phyloP scores from a whole-genome alignment of 1,140 invertebrate genomes.

The Helicorthomorpha holstii region DNA sequence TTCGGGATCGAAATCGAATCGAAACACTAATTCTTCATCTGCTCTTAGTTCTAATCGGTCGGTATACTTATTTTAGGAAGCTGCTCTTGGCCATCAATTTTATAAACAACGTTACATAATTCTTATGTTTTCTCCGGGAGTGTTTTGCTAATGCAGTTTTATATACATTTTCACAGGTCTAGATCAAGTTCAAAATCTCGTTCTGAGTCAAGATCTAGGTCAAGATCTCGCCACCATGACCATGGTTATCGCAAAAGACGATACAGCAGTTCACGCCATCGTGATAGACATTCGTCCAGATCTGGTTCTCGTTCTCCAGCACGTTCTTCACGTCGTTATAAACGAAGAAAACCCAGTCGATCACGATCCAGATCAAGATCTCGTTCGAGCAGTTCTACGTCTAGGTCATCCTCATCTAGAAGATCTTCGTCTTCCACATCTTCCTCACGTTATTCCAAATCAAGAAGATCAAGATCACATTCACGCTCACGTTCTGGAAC shows the following conservation, averaged over 20 bases:
- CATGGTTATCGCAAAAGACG: conserved; percentile 5
- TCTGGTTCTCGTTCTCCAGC: neutral
- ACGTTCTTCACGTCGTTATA: neutral
- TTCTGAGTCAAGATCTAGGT: conserved; percentile 25
- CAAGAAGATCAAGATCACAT: conserved; percentile 8
- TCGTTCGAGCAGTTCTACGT: conserved; percentile 13
- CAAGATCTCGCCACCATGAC: conserved; percentile 4
- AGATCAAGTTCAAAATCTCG: conserved; percentile 15
- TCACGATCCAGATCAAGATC: no score
- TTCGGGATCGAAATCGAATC: no score
- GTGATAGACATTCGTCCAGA: neutral
- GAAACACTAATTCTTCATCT: neutral
- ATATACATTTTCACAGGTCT: neutral
- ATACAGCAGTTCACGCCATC: neutral
- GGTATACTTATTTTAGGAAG: conserved; percentile 12
- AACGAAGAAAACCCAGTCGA: neutral
- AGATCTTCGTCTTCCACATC: conserved; percentile 2
- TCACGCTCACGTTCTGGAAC: conserved; percentile 2
- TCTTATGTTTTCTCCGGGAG: conserved; percentile 18
- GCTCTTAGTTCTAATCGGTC: conserved; percentile 2
- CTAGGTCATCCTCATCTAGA: conserved; percentile 6
- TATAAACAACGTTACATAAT: conserved; percentile 11
- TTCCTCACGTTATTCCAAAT: conserved; percentile 4
- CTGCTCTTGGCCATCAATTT: conserved; percentile 13
- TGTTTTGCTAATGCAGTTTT: conserved; percentile 24